Evolutionary conservation across 92 coral and sea anemone species (phyloP).

Genomic region (Zoanthus gigantus): DNA sequence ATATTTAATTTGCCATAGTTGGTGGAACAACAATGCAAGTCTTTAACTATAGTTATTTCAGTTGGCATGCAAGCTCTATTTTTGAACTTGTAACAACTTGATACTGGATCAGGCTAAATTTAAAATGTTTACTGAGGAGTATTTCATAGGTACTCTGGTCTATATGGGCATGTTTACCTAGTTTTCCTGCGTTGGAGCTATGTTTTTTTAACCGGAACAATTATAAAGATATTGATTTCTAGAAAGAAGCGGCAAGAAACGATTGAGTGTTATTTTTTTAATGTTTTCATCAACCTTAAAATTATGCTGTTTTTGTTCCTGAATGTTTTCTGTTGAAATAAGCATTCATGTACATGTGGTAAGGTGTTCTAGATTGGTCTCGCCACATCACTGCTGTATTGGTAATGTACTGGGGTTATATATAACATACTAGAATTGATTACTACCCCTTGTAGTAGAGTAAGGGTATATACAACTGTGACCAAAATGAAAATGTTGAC

Average conservation of each 20-base stretch:
- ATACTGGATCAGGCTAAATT: not conserved
- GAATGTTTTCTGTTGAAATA: not conserved
- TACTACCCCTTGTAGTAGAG: not conserved
- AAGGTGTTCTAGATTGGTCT: not conserved
- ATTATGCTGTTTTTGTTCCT: not conserved
- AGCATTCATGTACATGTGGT: not conserved
- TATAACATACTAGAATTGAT: not conserved
- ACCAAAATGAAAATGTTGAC: not conserved
- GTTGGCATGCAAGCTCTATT: not conserved
- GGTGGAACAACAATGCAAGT: not conserved
- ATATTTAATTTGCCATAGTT: not conserved
- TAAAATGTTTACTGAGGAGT: not conserved
- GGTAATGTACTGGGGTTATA: not conserved
- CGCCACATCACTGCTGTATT: not conserved
- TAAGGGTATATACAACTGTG: not conserved
- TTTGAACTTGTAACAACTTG: slow-evolving; percentile 14
- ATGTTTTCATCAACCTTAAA: not conserved
- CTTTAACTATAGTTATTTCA: not conserved
- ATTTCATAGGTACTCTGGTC: not conserved
- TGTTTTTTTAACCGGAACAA: not conserved
- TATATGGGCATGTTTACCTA: not conserved
- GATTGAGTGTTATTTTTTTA: not conserved
- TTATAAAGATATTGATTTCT: not conserved
- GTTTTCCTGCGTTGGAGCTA: not conserved
- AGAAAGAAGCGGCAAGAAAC: not conserved